A percentile compares a stretch with the other conserved stretches of the same genome.
These are phyloP conservation scores for Anoplolepis gracilipes DNA, from an alignment of 1,140 invertebrate species.

Conservation along the genomic window DNA sequence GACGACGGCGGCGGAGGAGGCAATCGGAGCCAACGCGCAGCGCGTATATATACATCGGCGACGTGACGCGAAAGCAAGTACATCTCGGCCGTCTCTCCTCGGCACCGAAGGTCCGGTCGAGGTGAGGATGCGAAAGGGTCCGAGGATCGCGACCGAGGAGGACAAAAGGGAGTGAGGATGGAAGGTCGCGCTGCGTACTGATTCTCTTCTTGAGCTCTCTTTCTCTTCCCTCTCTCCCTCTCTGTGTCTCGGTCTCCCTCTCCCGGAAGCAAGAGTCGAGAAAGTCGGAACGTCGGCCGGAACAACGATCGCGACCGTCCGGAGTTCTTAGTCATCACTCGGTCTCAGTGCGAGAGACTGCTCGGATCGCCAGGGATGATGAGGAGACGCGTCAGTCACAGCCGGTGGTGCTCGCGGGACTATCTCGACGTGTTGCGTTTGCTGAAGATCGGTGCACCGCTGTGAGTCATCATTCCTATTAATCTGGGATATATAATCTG, in stretches of 20 bases:
- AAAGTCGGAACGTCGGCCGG: slow-evolving; percentile 51
- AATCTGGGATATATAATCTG: too few relatives aligned
- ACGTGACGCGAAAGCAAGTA: slow-evolving; percentile 58
- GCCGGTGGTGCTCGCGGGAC: neutral
- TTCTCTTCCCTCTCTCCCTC: slow-evolving; percentile 7
- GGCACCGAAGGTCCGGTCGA: neutral
- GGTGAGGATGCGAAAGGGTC: neutral
- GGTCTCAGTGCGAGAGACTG: neutral
- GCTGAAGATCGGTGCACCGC: neutral
- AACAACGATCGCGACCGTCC: slow-evolving; percentile 34
- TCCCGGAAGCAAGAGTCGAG: slow-evolving; percentile 22
- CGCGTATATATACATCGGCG: slow-evolving; percentile 62
- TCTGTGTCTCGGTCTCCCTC: neutral
- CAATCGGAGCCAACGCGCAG: slow-evolving; percentile 62
- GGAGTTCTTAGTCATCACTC: slow-evolving; percentile 61
- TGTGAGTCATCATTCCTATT: neutral
- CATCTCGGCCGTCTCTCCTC: slow-evolving; percentile 30
- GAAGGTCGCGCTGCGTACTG: neutral
- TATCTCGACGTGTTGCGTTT: slow-evolving; percentile 8
- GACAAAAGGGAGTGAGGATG: slow-evolving; percentile 3
- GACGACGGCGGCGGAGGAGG: too few relatives aligned
- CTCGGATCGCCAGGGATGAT: neutral
- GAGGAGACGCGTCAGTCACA: slow-evolving; percentile 14
- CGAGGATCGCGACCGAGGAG: neutral
- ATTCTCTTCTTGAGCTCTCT: slow-evolving; percentile 3